Evolutionary conservation across 2,797 vertebrate genomes (phyloP).

Genomic region (Merluccius polli): DNA sequence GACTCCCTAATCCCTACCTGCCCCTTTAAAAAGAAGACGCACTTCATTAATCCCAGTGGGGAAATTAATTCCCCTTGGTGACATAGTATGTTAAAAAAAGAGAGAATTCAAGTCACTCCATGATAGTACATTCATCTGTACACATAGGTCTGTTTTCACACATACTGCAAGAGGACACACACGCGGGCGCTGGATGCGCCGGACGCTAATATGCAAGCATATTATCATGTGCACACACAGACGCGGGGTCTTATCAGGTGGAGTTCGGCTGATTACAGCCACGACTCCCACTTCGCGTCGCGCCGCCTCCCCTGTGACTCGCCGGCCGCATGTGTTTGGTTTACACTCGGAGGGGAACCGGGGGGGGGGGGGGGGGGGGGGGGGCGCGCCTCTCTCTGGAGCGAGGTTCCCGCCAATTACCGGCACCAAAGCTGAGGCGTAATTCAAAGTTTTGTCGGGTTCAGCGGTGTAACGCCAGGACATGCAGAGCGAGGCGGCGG

Average conservation of each 20-base stretch:
- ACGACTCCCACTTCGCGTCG: conserved; percentile 11
- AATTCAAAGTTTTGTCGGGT: conserved; percentile 79
- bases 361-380: too few species aligned
- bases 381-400: conserved; percentile 34
- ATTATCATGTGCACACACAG: not conserved
- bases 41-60: too few species aligned
- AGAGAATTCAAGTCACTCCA: too few species aligned
- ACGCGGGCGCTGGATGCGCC: not conserved
- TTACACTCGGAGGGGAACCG: conserved; percentile 38
- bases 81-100: too few species aligned
- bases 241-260: conserved; percentile 11
- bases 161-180: not conserved
- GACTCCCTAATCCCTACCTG: too few species aligned
- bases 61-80: too few species aligned
- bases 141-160: too few species aligned
- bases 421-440: conserved; percentile 63
- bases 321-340: conserved; percentile 15
- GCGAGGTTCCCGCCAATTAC: conserved; percentile 70
- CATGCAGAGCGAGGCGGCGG: conserved; percentile 58
- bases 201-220: too few species aligned
- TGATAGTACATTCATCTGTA: too few species aligned
- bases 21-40: too few species aligned
- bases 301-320: conserved; percentile 41
- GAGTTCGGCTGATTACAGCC: conserved; percentile 24
- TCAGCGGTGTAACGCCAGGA: conserved; percentile 62